Percentiles rank a stretch among this genome's conserved stretches.
phyloP scores from a whole-genome alignment of 2,113 vertebrate genomes.

The Cichladusa arquata region DNA sequence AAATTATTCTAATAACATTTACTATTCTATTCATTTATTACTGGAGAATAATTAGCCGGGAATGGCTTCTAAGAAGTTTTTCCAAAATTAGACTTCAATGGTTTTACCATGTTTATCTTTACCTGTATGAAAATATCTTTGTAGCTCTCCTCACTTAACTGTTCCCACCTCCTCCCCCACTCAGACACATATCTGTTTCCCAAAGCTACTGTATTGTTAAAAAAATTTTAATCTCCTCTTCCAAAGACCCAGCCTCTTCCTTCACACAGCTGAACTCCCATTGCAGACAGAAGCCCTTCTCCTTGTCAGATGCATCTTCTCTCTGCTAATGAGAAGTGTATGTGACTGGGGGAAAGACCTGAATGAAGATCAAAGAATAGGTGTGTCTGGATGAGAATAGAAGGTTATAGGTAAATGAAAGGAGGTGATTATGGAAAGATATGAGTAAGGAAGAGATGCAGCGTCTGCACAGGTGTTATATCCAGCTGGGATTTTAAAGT shows the following conservation, averaged over 20 bases:
- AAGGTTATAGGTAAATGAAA: constrained; percentile 59
- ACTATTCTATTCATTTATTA: constrained; percentile 61
- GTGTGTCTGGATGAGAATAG: constrained; percentile 57
- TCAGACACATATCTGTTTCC: constrained; percentile 30
- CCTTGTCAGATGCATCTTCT: background rate
- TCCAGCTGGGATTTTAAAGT: background rate
- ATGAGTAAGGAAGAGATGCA: background rate
- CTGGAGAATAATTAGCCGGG: constrained; percentile 40
- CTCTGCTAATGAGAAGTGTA: constrained; percentile 12
- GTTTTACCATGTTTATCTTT: constrained; percentile 57
- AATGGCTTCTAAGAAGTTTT: constrained; percentile 51
- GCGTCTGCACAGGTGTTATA: constrained; percentile 17
- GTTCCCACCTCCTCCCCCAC: constrained; percentile 22
- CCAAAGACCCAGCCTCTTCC: background rate
- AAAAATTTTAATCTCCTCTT: constrained; percentile 21
- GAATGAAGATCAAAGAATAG: constrained; percentile 55
- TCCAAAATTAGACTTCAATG: constrained; percentile 68
- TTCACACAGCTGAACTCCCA: background rate
- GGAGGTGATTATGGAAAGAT: constrained; percentile 43
- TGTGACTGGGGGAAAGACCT: constrained; percentile 39
- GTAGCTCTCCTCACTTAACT: background rate
- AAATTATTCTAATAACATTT: constrained; percentile 65
- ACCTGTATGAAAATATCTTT: constrained; percentile 56
- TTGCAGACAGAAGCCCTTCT: background rate
- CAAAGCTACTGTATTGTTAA: constrained; percentile 9